A percentile compares a stretch with the other conserved stretches of the same genome.
phyloP scores from a whole-genome alignment of 2,797 vertebrate genomes.

The Poecile montanus region DNA sequence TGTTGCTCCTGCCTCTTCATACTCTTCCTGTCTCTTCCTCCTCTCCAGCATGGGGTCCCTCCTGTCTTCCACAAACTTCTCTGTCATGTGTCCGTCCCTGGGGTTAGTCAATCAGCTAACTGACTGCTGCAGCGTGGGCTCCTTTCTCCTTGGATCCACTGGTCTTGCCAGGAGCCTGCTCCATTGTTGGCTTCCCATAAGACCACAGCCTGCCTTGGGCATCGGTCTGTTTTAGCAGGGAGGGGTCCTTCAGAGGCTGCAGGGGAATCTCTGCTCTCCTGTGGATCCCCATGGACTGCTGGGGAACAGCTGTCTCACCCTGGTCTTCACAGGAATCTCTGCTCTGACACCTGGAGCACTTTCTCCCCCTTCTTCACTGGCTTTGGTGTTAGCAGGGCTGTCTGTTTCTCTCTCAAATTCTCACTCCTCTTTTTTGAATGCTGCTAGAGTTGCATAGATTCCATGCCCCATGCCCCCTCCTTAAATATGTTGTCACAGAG shows the following conservation, averaged over 20 bases:
- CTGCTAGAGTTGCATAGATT: neutral
- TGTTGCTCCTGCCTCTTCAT: neutral
- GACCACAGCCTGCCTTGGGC: neutral
- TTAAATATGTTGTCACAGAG: neutral
- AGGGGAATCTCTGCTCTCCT: neutral
- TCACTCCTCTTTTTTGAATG: neutral
- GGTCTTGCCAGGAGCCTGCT: neutral
- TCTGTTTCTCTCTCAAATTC: neutral
- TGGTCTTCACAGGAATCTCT: neutral
- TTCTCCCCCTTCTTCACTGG: neutral
- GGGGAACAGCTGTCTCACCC: neutral
- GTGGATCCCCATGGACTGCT: neutral
- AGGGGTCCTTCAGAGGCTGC: neutral
- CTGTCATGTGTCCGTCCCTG: accelerated
- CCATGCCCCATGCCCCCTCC: accelerated
- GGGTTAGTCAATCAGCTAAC: neutral
- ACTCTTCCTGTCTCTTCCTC: neutral
- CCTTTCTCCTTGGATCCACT: neutral
- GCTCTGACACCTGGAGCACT: neutral
- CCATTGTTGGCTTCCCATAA: neutral
- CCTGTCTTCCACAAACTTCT: neutral
- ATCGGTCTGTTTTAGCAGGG: neutral
- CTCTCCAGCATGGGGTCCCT: neutral
- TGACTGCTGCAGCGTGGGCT: accelerated
- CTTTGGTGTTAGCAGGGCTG: neutral